Evolutionary conservation across 1,140 invertebrate species (phyloP), one percentile per base, ranked within the genome.

Genomic region (Globodera ellingtonae): DNA sequence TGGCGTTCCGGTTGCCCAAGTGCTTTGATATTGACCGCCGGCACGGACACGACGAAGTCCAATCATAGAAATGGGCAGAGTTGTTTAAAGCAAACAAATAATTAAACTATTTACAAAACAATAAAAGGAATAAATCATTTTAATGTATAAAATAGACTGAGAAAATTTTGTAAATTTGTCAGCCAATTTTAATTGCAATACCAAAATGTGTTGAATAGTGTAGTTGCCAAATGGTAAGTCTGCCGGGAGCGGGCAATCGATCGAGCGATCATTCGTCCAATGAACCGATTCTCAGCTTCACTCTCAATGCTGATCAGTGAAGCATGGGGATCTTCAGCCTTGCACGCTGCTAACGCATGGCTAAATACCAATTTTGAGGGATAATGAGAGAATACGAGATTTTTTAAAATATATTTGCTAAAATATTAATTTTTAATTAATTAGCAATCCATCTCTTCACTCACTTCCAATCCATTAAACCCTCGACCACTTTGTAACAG

Each of bases 171-270:
- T 35, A 35, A 35, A 35, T 35, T 35, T 35, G 0, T 2, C 35
- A 35, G 35, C 35, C 35, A 35, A 35, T 35, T 35, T 35, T 35
- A 35, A 35, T 35, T 35, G 35, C 35, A 35, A 35, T 15, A 65
- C 59, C 59, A 65, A 21, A 65, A 65, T 65, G 59, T 65, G 59
- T 65, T 65, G 59, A 65, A 21, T 21, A 65, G n/a, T 65, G 59
- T 13, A 1, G 59, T 15, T 13, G 59, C 59, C 59, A 65, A 21
- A 21, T 65, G 59, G 3, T 65, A 65, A 2, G n/a, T 65, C 13
- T 21, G 59, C 13, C 2, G 59, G 59, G 59, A 65, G 3, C 59
- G 59, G 13, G 13, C 13, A 65, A 65, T 65, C 21, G 13, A 13
- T 13, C 13, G 59, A 15, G 59, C 59, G 13, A 21, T 21, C 59